Conservation (phyloP, 2,888 invertebrate genomes). For the Tetragnatha montana region DNA sequence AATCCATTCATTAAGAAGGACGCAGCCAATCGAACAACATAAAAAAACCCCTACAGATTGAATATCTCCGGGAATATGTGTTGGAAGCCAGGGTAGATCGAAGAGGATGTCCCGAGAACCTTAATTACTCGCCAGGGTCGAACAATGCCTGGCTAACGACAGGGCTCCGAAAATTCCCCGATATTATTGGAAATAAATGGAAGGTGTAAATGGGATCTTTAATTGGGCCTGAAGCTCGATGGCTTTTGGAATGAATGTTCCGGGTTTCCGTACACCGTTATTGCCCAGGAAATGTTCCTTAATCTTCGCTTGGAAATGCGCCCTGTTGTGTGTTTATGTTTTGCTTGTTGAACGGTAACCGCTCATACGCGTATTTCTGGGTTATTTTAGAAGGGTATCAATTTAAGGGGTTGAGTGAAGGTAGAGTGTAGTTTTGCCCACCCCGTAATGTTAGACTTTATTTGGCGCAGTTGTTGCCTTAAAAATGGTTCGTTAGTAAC, state of each 20-base stretch:
- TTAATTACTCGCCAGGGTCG: conserved; percentile 20
- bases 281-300: background rate
- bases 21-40: background rate
- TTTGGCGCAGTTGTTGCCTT: no score
- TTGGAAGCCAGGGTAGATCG: conserved; percentile 7
- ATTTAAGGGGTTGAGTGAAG: no score
- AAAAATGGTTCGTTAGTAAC: no score
- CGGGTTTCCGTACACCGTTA: background rate
- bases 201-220: conserved; percentile 33
- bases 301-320: background rate
- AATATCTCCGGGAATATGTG: background rate
- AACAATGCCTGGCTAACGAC: conserved; percentile 20
- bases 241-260: background rate
- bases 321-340: background rate
- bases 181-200: conserved; percentile 46
- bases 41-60: background rate
- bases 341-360: no score
- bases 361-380: no score
- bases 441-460: no score
- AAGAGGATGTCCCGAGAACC: background rate
- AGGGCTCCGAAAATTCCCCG: conserved; percentile 39
- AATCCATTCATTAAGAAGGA: background rate
- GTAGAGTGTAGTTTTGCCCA: no score
- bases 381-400: no score
- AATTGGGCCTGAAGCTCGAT: conserved; percentile 15